Conservation (phyloP, 2,888 invertebrate genomes). For the Melieria picta region DNA sequence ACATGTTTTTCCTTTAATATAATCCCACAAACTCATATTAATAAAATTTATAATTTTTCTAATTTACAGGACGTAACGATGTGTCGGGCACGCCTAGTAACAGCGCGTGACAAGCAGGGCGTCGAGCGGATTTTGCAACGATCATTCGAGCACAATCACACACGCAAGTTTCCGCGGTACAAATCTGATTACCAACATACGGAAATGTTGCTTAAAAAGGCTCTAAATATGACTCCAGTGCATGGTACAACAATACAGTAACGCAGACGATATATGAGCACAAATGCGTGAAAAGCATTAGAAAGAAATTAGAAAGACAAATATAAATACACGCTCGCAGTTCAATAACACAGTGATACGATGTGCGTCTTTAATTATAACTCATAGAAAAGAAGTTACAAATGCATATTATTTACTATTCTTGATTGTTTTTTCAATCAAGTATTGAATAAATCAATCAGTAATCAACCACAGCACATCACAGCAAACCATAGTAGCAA, state of each 20-base stretch:
- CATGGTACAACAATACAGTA: not conserved
- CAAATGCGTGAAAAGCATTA: constrained; percentile 3
- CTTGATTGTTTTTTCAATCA: no score
- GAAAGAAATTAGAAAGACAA: not conserved
- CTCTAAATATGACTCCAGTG: not conserved
- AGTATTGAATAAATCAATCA: no score
- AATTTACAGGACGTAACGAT: constrained; percentile 58
- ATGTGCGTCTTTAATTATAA: no score
- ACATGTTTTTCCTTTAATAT: no score
- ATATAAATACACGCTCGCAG: no score
- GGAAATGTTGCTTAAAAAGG: constrained; percentile 16
- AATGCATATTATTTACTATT: no score
- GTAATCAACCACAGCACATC: no score
- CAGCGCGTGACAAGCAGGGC: constrained; percentile 54
- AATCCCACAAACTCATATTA: not conserved
- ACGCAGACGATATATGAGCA: constrained; percentile 10
- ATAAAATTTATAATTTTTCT: constrained; percentile 4
- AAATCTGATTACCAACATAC: constrained; percentile 9
- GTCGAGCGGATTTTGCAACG: constrained; percentile 59
- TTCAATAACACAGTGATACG: no score
- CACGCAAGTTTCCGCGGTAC: constrained; percentile 47
- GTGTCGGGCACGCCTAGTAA: constrained; percentile 62
- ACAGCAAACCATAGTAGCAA: no score
- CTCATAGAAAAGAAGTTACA: no score
- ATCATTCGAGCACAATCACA: constrained; percentile 60